phyloP scores from a whole-genome alignment of 2,888 invertebrate species.

The Tiphia femorata region DNA sequence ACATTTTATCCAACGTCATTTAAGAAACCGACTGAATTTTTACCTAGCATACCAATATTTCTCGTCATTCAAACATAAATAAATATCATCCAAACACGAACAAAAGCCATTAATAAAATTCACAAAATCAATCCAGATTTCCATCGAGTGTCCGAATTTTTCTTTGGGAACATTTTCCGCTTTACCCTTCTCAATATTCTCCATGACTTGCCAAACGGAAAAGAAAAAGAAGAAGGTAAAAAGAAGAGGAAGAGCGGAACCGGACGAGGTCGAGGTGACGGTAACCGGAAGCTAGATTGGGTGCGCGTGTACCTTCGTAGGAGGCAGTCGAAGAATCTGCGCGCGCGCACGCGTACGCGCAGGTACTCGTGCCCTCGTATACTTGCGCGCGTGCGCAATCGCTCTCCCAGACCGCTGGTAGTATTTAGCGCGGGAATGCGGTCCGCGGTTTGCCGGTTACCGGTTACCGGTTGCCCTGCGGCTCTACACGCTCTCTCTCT shows the following conservation, averaged over 20 bases:
- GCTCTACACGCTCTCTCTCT: background rate
- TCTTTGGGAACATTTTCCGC: too few species aligned
- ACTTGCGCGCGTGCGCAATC: background rate
- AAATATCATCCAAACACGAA: too few species aligned
- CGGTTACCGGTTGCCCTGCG: conserved; percentile 37
- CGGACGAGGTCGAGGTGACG: conserved; percentile 26
- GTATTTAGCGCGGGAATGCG: conserved; percentile 55
- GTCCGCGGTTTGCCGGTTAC: conserved; percentile 41
- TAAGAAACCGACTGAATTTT: too few species aligned
- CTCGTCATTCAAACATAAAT: too few species aligned
- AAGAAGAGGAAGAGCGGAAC: conserved; percentile 19
- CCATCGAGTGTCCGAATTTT: too few species aligned
- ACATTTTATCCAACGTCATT: too few species aligned
- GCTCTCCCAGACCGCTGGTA: conserved; percentile 14
- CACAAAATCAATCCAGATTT: too few species aligned
- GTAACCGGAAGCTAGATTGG: conserved; percentile 40
- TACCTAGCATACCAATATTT: too few species aligned
- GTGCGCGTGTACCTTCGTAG: conserved; percentile 26
- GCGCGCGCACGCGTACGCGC: background rate
- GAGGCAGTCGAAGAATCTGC: conserved; percentile 7
- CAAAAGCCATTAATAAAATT: too few species aligned
- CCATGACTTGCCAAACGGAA: too few species aligned
- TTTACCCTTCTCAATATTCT: too few species aligned
- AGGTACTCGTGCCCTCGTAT: background rate
- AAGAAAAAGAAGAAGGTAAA: too few species aligned